Conservation (phyloP, 2,888 invertebrate genomes). For the Tupiocoris notatus region DNA sequence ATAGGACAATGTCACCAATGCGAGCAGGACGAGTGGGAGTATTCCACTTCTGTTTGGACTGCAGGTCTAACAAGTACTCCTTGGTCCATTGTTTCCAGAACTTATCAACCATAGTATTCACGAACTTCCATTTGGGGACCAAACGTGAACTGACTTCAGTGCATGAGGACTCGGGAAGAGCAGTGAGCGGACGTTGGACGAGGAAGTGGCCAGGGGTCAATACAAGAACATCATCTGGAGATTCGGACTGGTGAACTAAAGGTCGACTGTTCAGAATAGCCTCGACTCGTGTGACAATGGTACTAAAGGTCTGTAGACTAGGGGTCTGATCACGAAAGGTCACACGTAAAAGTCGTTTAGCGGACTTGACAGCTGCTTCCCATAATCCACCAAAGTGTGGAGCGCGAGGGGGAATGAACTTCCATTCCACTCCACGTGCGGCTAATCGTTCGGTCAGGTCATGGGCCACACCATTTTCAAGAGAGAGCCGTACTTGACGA, state of each 20-base stretch:
- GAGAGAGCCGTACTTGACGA: background rate
- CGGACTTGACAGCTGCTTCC: conserved; percentile 19
- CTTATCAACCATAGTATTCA: background rate
- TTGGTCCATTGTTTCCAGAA: too few species aligned
- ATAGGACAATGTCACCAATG: too few species aligned
- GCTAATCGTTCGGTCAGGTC: background rate
- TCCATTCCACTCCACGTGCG: conserved; percentile 17
- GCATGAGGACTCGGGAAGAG: too few species aligned
- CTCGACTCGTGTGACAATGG: background rate
- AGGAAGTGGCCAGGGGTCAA: conserved; percentile 15
- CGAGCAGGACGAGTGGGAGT: background rate
- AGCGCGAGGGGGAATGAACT: background rate
- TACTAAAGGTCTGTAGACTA: background rate
- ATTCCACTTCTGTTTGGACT: background rate
- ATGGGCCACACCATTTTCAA: background rate
- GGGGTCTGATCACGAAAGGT: background rate
- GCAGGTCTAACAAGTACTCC: too few species aligned
- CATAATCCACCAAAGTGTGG: conserved; percentile 21
- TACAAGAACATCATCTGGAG: conserved; percentile 5
- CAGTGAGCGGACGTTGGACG: background rate
- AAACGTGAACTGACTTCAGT: too few species aligned
- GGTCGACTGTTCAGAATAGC: conserved; percentile 11
- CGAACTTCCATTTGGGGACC: too few species aligned
- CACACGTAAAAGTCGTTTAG: background rate
- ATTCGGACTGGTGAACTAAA: background rate